phyloP scores from a whole-genome alignment of 1,140 invertebrate genomes.

The Drosophila setifemur region DNA sequence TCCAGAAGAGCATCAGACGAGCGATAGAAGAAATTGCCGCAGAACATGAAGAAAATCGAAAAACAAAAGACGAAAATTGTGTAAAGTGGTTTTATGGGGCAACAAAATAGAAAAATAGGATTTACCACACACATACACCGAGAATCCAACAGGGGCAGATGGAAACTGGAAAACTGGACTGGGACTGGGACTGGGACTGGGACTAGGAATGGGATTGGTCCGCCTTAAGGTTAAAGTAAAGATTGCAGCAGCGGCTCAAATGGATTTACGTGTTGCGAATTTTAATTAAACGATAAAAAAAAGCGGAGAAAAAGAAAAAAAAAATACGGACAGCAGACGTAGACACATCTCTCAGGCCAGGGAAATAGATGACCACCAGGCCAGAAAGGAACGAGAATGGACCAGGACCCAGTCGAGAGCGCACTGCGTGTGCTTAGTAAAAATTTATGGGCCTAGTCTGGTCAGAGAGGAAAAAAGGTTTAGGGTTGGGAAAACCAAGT shows the following conservation, averaged over 20 bases:
- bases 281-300: constrained; percentile 81
- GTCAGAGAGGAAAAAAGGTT: constrained; percentile 8
- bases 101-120: constrained; percentile 80
- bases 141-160: constrained; percentile 19
- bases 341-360: constrained; percentile 38
- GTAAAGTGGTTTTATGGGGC: constrained; percentile 79
- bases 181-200: constrained; percentile 28
- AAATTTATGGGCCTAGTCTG: constrained; percentile 66
- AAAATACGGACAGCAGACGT: constrained; percentile 55
- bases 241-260: constrained; percentile 80
- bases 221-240: constrained; percentile 80
- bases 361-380: constrained; percentile 35
- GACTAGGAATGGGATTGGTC: constrained; percentile 43
- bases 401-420: constrained; percentile 28
- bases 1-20: neutral
- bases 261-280: constrained; percentile 81
- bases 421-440: constrained; percentile 77
- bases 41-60: constrained; percentile 68
- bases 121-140: constrained; percentile 68
- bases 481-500: constrained; percentile 14
- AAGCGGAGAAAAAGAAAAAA: constrained; percentile 23
- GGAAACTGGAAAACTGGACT: constrained; percentile 8
- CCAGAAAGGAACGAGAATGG: constrained; percentile 4
- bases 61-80: constrained; percentile 81
- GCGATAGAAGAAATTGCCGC: constrained; percentile 11